Evolutionary conservation across 1,140 invertebrate genomes (phyloP).

Genomic region (Drosophila suzukii): DNA sequence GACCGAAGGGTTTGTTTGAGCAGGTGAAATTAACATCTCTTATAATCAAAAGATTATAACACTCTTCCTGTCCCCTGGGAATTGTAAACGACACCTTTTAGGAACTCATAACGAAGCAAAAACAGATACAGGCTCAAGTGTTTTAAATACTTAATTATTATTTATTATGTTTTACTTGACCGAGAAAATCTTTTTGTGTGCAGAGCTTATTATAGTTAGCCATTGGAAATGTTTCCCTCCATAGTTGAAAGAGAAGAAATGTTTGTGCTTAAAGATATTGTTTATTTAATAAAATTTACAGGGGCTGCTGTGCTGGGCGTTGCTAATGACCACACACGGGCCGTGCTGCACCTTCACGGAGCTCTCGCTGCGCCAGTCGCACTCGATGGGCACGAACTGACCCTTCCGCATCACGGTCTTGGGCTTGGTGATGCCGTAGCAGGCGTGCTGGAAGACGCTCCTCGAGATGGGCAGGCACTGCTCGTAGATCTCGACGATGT

Average conservation of each 20-base stretch:
- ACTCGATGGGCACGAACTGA: slow-evolving; percentile 67
- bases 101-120: too few relatives aligned
- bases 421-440: slow-evolving; percentile 67
- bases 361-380: slow-evolving; percentile 63
- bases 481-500: slow-evolving; percentile 70
- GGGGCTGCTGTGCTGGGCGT: slow-evolving; percentile 55
- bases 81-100: too few relatives aligned
- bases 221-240: neutral
- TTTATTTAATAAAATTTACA: slow-evolving; percentile 56
- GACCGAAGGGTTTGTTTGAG: too few relatives aligned
- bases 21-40: too few relatives aligned
- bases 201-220: too few relatives aligned
- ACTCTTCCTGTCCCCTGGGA: too few relatives aligned
- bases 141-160: too few relatives aligned
- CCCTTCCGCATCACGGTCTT: slow-evolving; percentile 61
- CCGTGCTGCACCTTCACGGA: slow-evolving; percentile 64
- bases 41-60: too few relatives aligned
- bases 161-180: too few relatives aligned
- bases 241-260: neutral
- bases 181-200: too few relatives aligned
- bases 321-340: slow-evolving; percentile 67
- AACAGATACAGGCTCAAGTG: too few relatives aligned
- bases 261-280: slow-evolving; percentile 20
- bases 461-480: slow-evolving; percentile 68
- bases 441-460: slow-evolving; percentile 52